Evolutionary conservation across 2,888 invertebrate genomes (phyloP).

Genomic region (Tetramorium bicarinatum): DNA sequence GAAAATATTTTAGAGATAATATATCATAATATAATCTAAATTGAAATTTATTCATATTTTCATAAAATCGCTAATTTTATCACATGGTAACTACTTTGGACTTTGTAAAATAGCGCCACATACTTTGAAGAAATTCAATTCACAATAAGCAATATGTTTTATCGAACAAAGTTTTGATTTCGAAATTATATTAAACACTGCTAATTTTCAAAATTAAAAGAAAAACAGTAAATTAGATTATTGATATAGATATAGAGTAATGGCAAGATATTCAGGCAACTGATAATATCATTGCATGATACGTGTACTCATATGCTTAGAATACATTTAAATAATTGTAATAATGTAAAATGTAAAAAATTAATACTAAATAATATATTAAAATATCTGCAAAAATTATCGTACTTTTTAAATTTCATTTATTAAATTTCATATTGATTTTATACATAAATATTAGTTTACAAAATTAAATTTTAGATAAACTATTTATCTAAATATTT

Average conservation of each 20-base stretch:
- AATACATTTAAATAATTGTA: neutral
- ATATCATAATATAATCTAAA: neutral
- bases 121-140: neutral
- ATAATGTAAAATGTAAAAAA: neutral
- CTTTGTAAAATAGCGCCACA: neutral
- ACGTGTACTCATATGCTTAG: neutral
- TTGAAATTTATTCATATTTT: slow-evolving; percentile 9
- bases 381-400: neutral
- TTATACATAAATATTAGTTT: neutral
- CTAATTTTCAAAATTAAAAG: neutral
- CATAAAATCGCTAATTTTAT: neutral
- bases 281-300: neutral
- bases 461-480: neutral
- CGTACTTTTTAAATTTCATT: neutral
- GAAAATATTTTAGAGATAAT: neutral
- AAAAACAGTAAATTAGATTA: too few relatives aligned
- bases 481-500: too few relatives aligned
- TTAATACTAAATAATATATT: neutral
- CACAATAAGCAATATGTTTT: neutral
- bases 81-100: neutral
- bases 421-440: neutral
- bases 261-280: neutral
- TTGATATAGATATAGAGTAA: too few relatives aligned
- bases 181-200: neutral
- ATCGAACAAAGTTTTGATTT: neutral